A percentile compares a stretch with the other conserved stretches of the same genome.
These are phyloP conservation scores for Cataglyphis albicans DNA, from an alignment of 2,888 invertebrate genomes.

Conservation along the genomic window DNA sequence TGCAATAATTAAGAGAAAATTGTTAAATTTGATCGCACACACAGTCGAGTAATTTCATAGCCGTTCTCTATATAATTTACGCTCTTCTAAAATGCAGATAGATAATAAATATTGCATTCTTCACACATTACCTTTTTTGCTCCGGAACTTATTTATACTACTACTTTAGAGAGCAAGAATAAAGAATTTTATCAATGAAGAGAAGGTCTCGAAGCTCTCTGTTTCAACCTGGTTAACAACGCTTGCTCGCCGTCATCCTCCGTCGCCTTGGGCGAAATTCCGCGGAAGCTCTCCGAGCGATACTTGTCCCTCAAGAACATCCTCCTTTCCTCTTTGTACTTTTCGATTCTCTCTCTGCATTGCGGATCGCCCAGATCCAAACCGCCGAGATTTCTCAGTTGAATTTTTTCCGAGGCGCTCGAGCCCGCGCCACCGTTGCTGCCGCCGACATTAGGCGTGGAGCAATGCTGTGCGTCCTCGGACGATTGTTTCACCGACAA, in stretches of 20 bases:
- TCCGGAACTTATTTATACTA: slow-evolving; percentile 40
- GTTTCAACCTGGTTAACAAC: slow-evolving; percentile 85
- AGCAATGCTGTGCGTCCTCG: slow-evolving; percentile 81
- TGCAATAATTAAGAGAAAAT: slow-evolving; percentile 16
- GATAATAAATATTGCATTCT: slow-evolving; percentile 22
- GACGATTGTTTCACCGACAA: slow-evolving; percentile 83
- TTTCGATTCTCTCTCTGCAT: slow-evolving; percentile 93
- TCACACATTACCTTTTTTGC: slow-evolving; percentile 14
- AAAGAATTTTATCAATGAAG: slow-evolving; percentile 79
- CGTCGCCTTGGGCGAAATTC: slow-evolving; percentile 81
- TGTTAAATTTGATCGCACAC: not conserved
- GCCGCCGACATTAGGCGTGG: slow-evolving; percentile 83
- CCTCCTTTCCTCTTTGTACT: slow-evolving; percentile 96
- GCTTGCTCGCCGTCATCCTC: slow-evolving; percentile 84
- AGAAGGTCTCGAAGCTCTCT: slow-evolving; percentile 85
- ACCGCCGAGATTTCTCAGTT: slow-evolving; percentile 81
- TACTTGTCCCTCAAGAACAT: slow-evolving; percentile 94
- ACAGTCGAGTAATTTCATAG: slow-evolving; percentile 1
- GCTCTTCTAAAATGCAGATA: slow-evolving; percentile 19
- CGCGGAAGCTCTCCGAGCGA: slow-evolving; percentile 92
- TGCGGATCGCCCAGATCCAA: slow-evolving; percentile 84
- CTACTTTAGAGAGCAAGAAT: not conserved
- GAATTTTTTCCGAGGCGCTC: slow-evolving; percentile 74
- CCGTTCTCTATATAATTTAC: slow-evolving; percentile 15
- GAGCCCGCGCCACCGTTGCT: slow-evolving; percentile 71